Conservation (phyloP, 2,888 invertebrate genomes). For the Drosophila neoperkinsi region DNA sequence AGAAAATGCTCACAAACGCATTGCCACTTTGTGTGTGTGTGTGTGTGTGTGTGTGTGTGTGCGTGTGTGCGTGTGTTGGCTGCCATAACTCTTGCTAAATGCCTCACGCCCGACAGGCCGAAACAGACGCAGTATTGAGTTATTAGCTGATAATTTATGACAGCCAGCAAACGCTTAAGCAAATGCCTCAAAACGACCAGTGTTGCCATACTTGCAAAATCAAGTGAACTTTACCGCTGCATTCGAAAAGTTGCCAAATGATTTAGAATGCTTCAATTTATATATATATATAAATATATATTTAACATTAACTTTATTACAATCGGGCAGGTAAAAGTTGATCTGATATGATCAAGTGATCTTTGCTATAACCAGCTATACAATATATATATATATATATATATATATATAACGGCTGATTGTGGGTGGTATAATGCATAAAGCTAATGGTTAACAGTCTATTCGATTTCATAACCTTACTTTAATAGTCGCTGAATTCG, state of each 20-base stretch:
- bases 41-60: conserved; percentile 15
- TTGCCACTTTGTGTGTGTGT: conserved; percentile 17
- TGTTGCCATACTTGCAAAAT: conserved; percentile 7
- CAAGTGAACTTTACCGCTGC: neutral
- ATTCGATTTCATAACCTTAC: neutral
- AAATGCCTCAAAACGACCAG: conserved; percentile 1
- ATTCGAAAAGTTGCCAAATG: neutral
- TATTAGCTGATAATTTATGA: conserved; percentile 66
- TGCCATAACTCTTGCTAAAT: conserved; percentile 63
- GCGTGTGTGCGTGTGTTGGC: conserved; percentile 14
- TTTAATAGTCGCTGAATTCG: neutral
- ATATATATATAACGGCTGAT: neutral
- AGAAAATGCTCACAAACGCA: conserved; percentile 28
- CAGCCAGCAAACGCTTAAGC: conserved; percentile 44
- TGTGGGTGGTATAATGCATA: neutral
- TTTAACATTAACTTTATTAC: neutral
- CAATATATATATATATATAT: neutral
- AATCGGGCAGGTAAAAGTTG: neutral
- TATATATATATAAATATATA: neutral
- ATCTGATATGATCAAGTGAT: neutral
- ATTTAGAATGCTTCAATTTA: neutral
- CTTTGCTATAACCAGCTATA: neutral
- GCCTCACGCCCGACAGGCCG: conserved; percentile 37
- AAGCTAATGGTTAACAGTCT: neutral
- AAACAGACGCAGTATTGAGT: conserved; percentile 58